Evolutionary conservation across 2,888 invertebrate species (phyloP).

Genomic region (Trissolcus japonicus): DNA sequence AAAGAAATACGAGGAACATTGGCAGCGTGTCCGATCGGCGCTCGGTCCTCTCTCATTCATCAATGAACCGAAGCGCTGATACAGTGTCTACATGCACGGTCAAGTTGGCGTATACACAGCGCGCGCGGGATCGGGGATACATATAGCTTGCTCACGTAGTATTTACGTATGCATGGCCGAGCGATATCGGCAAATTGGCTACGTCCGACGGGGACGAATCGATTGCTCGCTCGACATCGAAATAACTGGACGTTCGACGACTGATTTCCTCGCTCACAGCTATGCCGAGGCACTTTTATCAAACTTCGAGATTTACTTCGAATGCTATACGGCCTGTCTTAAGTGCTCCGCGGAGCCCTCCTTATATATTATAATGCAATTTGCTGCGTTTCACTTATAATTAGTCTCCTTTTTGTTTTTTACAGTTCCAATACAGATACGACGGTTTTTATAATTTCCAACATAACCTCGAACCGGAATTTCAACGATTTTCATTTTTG

Average conservation of each 20-base stretch:
- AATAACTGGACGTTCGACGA: constrained; percentile 68
- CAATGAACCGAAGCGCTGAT: constrained; percentile 60
- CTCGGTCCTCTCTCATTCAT: constrained; percentile 64
- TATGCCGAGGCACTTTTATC: constrained; percentile 46
- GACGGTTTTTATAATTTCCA: not conserved
- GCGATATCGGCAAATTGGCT: constrained; percentile 67
- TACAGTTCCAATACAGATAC: not conserved
- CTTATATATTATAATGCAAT: constrained; percentile 24
- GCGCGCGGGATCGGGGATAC: constrained; percentile 32
- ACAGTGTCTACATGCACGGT: constrained; percentile 60
- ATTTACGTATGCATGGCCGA: constrained; percentile 60
- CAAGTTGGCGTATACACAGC: constrained; percentile 49
- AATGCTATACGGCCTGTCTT: constrained; percentile 19
- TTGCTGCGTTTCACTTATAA: constrained; percentile 32
- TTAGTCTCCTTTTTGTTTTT: constrained; percentile 12
- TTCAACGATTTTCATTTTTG: not conserved
- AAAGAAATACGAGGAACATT: constrained; percentile 44
- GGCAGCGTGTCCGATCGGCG: constrained; percentile 63
- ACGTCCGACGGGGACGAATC: constrained; percentile 70
- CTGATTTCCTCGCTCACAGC: constrained; percentile 62
- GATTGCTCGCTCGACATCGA: constrained; percentile 64
- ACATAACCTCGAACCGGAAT: not conserved
- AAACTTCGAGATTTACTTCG: constrained; percentile 47
- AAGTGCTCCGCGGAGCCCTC: constrained; percentile 12
- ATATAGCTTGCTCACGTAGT: constrained; percentile 52